These are phyloP conservation scores for Apotomis capreana DNA, from an alignment of 2,888 invertebrate genomes.

Conservation along the genomic window DNA sequence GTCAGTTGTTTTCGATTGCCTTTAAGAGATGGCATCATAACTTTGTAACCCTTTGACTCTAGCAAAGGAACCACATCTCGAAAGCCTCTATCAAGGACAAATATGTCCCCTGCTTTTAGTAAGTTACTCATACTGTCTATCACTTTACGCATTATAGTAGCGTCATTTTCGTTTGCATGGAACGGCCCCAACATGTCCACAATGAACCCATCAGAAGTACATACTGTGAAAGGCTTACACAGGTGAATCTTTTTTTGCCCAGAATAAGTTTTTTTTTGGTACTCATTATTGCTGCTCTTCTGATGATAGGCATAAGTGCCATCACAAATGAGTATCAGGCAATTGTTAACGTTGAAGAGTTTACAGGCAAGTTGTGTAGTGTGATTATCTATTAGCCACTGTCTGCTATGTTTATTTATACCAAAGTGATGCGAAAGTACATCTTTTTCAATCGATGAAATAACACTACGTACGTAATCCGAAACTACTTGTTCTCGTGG, in stretches of 20 bases:
- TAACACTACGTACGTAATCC: conserved; percentile 1
- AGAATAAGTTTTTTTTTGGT: conserved; percentile 9
- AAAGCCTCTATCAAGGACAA: too few species aligned
- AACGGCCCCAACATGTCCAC: too few species aligned
- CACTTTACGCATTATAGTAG: too few species aligned
- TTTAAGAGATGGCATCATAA: too few species aligned
- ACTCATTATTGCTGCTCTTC: conserved; percentile 9
- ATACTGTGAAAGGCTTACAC: neutral
- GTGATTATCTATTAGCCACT: conserved; percentile 1
- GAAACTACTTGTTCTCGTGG: neutral
- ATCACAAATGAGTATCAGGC: conserved; percentile 7
- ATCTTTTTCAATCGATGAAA: neutral
- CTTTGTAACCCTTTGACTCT: too few species aligned
- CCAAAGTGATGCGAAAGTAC: conserved; percentile 1
- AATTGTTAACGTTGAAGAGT: neutral
- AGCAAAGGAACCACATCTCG: too few species aligned
- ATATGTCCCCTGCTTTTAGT: too few species aligned
- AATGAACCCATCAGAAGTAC: too few species aligned
- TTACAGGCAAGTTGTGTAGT: neutral
- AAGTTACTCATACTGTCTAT: too few species aligned
- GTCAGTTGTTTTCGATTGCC: too few species aligned
- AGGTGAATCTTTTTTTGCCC: conserved; percentile 13
- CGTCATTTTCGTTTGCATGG: too few species aligned
- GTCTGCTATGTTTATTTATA: neutral
- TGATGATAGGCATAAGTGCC: conserved; percentile 8